Conservation (phyloP, 1,140 invertebrate genomes). For the Zophobas atratus region DNA sequence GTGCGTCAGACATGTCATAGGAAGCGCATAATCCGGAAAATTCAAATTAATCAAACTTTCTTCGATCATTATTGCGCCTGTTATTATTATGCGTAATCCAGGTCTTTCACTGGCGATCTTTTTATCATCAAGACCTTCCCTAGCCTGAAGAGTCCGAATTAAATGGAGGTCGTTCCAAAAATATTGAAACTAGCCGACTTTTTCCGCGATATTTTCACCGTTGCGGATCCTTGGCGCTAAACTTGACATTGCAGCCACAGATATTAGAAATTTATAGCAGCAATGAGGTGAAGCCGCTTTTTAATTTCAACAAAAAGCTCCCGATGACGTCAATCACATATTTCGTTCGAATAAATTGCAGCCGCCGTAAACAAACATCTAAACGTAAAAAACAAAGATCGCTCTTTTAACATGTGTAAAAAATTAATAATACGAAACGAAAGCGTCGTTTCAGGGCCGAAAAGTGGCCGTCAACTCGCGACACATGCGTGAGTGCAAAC, state of each 20-base stretch:
- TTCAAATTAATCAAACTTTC: constrained; percentile 13
- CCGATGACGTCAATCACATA: too few relatives aligned
- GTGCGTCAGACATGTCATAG: not conserved
- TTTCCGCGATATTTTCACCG: not conserved
- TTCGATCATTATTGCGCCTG: not conserved
- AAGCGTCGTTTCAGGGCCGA: not conserved
- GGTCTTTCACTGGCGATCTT: too few relatives aligned
- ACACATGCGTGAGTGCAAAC: not conserved
- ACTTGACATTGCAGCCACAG: not conserved
- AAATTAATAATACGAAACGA: not conserved
- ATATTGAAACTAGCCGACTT: not conserved
- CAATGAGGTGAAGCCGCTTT: too few relatives aligned
- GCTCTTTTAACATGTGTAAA: not conserved
- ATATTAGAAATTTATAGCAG: too few relatives aligned
- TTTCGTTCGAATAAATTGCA: too few relatives aligned
- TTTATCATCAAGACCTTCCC: too few relatives aligned
- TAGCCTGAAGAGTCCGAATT: not conserved
- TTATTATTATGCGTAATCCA: not conserved
- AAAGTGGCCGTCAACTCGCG: not conserved
- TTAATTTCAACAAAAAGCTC: too few relatives aligned
- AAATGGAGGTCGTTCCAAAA: constrained; percentile 1
- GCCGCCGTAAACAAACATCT: too few relatives aligned
- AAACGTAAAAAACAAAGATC: too few relatives aligned
- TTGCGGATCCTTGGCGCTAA: constrained; percentile 1
- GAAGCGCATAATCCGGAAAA: constrained; percentile 13